Base-by-base conservation (phyloP, 2,888 invertebrate genomes). In the Phortica magna region DNA sequence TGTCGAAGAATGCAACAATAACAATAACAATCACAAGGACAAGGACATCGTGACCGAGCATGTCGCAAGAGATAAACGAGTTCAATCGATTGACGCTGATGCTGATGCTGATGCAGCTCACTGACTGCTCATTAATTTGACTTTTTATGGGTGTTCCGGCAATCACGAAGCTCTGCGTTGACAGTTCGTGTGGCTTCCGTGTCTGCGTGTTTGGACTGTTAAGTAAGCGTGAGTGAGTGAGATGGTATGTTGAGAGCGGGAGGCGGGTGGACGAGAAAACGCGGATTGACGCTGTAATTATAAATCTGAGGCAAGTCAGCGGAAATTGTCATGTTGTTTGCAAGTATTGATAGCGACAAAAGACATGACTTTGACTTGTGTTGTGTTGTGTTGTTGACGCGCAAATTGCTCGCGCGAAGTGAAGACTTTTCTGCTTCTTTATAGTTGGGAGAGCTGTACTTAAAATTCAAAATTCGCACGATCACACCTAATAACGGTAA, bases 401-500 rank as follows among this genome's bases (percentile, higher is more conserved):
- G 85, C n/a, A 12, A 65, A 71, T 17, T 48, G 53, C 41, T 42
- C 9, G 3, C 14, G 41, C 65, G 22, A 7, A 72, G 53, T 48
- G 12, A 9, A 17, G 48, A 17, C 43, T 72, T 19, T 39, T 31
- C 31, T 2, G 3, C 7, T 39, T 53, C 22, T 12, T 10, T 53
- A 57, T 55, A 31, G 10, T 43, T 53, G 2, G 2, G n/a, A 31
- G 31, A 31, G 3, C 5, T 48, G 14, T 55, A 71, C 31, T 55
- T 71, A 55, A 71, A 53, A 77, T 73, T 76, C 72, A 79, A 78
- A 80, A 79, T 86, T 88, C 83, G 84, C 89, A 88, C 89, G 89
- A 88, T 89, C 89, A 84, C 86, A 88, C 84, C 83, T 90, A 90
- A 90, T 90, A 90, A 90, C 91, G 90, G 90, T 90, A 89, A 90